Conservation (phyloP, 2,888 invertebrate genomes). For the Strigamia transsilvanica region DNA sequence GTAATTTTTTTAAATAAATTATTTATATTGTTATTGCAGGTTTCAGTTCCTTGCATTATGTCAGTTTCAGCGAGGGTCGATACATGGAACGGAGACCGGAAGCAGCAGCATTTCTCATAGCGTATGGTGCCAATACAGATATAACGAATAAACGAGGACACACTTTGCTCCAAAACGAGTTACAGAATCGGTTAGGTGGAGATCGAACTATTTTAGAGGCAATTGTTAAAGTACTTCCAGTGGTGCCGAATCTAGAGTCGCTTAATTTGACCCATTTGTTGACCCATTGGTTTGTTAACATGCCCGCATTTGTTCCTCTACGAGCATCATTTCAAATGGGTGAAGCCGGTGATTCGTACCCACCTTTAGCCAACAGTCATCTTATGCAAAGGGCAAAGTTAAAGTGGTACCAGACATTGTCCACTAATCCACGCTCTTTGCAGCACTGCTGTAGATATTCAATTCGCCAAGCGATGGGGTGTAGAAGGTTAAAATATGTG, state of each 20-base stretch:
- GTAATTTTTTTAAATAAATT: background rate
- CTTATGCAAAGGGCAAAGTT: conserved; percentile 57
- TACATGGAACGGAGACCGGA: conserved; percentile 60
- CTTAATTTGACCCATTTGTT: conserved; percentile 56
- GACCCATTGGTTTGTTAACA: background rate
- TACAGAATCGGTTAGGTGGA: conserved; percentile 57
- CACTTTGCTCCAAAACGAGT: conserved; percentile 60
- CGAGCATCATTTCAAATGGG: background rate
- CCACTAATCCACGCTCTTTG: conserved; percentile 60
- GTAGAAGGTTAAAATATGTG: conserved; percentile 59
- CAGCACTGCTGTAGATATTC: conserved; percentile 62
- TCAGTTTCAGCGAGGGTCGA: conserved; percentile 61
- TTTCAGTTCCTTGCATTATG: conserved; percentile 62
- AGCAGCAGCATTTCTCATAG: conserved; percentile 61
- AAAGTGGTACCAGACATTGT: conserved; percentile 61
- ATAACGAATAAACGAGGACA: conserved; percentile 60
- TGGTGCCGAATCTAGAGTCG: conserved; percentile 60
- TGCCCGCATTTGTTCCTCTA: background rate
- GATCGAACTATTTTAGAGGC: conserved; percentile 58
- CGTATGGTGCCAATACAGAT: conserved; percentile 61
- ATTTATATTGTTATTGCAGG: conserved; percentile 58
- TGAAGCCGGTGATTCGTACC: conserved; percentile 22
- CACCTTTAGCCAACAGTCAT: background rate
- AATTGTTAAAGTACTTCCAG: conserved; percentile 60
- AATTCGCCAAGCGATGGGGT: conserved; percentile 60